phyloP scores from a whole-genome alignment of 2,888 invertebrate species.

The Gymnoscelis rufifasciata region DNA sequence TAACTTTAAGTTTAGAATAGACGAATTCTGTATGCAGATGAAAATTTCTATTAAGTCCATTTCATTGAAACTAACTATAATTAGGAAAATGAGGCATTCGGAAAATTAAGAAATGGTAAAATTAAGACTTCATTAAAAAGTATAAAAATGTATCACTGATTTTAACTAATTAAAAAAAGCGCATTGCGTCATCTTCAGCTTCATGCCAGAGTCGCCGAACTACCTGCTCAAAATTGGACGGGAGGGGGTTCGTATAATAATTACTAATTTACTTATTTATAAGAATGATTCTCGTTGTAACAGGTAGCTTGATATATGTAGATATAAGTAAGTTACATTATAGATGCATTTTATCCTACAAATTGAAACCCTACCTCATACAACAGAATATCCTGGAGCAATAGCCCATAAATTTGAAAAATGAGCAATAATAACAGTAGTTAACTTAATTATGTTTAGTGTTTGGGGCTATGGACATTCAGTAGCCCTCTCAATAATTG shows the following conservation, averaged over 20 bases:
- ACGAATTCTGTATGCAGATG: constrained; percentile 43
- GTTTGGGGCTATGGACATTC: too few species aligned
- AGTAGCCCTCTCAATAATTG: too few species aligned
- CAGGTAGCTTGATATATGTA: too few species aligned
- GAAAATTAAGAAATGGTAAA: too few species aligned
- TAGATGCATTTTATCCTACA: too few species aligned
- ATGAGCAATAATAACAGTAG: constrained; percentile 4
- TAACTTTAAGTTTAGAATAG: constrained; percentile 54
- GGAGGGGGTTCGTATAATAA: constrained; percentile 46
- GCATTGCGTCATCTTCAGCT: constrained; percentile 47
- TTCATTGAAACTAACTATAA: constrained; percentile 46
- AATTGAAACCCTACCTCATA: too few species aligned
- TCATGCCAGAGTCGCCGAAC: constrained; percentile 65
- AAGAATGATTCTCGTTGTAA: too few species aligned
- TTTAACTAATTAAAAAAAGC: too few species aligned
- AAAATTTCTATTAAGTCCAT: constrained; percentile 48
- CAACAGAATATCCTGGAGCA: constrained; percentile 2
- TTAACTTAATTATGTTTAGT: constrained; percentile 14
- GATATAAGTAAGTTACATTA: too few species aligned
- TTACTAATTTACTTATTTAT: not conserved
- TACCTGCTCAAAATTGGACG: constrained; percentile 52
- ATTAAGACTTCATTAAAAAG: too few species aligned
- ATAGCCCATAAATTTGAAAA: constrained; percentile 12
- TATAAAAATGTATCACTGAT: too few species aligned
- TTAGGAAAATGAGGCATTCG: too few species aligned